Evolutionary conservation across 2,888 invertebrate species (phyloP).

Genomic region (Drosophila anceps): DNA sequence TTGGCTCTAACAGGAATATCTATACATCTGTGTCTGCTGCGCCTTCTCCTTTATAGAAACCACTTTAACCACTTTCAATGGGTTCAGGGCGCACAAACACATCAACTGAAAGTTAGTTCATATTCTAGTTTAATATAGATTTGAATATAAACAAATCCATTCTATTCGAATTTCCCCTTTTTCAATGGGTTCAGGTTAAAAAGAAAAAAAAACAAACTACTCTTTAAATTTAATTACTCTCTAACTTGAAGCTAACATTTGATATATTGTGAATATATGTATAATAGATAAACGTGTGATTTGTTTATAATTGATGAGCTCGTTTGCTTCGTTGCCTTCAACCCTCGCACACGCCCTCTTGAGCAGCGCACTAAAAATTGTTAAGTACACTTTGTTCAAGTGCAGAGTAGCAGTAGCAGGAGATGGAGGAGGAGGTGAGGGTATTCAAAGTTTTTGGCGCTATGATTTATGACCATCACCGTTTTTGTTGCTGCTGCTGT

Average conservation of each 20-base stretch:
- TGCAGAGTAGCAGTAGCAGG: constrained; percentile 7
- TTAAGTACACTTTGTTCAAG: constrained; percentile 49
- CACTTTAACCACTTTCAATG: not conserved
- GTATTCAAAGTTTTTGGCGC: constrained; percentile 55
- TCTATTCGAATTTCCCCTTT: not conserved
- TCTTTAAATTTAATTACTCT: constrained; percentile 2
- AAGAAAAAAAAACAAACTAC: not conserved
- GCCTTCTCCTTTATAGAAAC: too few species aligned
- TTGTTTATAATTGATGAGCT: constrained; percentile 14
- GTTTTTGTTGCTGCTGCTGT: constrained; percentile 5
- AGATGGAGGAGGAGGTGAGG: constrained; percentile 1
- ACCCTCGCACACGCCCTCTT: constrained; percentile 23
- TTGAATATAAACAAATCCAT: not conserved
- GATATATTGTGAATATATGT: constrained; percentile 2
- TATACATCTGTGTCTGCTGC: not conserved
- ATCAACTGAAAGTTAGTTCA: not conserved
- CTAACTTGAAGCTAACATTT: not conserved
- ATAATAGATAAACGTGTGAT: constrained; percentile 14
- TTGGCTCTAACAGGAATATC: not conserved
- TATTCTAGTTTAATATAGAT: not conserved
- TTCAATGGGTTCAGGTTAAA: too few species aligned
- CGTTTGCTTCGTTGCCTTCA: constrained; percentile 34
- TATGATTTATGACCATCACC: constrained; percentile 70
- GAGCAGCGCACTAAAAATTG: constrained; percentile 50
- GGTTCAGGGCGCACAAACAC: not conserved